phyloP scores from a whole-genome alignment of 2,113 vertebrate genomes.

The Struthidea cinerea region DNA sequence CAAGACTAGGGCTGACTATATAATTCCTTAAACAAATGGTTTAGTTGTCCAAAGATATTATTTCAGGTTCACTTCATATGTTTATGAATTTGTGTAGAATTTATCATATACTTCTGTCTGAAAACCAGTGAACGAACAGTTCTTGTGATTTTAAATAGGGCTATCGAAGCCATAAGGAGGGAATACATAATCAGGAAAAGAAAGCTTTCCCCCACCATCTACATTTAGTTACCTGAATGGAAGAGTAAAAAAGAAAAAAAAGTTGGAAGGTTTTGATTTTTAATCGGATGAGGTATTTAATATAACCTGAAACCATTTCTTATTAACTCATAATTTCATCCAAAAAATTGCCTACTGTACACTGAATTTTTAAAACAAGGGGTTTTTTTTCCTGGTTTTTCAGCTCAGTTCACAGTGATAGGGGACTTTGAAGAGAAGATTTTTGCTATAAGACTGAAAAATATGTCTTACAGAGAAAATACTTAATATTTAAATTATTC shows the following conservation, averaged over 20 bases:
- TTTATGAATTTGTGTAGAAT: not conserved
- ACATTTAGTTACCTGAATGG: not conserved
- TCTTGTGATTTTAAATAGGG: not conserved
- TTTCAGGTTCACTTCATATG: not conserved
- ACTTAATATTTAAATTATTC: not conserved
- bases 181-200: not conserved
- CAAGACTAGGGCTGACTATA: not conserved
- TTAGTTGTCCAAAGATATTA: not conserved
- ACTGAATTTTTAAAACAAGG: not conserved
- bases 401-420: not conserved
- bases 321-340: not conserved
- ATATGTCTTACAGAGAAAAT: not conserved
- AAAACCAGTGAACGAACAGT: not conserved
- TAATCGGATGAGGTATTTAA: not conserved
- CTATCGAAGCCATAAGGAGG: rapidly evolving
- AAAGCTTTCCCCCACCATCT: rapidly evolving
- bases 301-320: not conserved
- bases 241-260: not conserved
- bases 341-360: not conserved
- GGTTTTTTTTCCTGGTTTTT: not conserved
- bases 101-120: not conserved
- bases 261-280: not conserved
- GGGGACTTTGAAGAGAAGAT: not conserved
- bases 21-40: not conserved
- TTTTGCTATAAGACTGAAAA: not conserved